Conservation (phyloP, 2,113 vertebrate species). For the Phylloscopus trochiloides region DNA sequence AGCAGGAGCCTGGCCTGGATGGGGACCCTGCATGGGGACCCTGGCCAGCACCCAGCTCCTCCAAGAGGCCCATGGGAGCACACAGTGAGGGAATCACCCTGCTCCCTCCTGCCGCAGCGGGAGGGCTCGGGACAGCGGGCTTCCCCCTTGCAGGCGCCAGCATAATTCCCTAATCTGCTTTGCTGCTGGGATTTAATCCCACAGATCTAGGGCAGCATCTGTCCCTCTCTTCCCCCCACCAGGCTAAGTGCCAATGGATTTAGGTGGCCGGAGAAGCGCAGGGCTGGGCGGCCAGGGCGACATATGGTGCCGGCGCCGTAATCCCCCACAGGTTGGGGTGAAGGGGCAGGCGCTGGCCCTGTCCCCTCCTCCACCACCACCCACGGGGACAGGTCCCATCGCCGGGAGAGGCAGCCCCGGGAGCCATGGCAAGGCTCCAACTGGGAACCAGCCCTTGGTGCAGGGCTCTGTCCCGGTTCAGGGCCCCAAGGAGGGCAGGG, state of each 20-base stretch:
- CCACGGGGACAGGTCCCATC: accelerated
- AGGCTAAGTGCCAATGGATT: neutral
- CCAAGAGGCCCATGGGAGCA: accelerated
- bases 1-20: neutral
- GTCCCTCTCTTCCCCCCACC: constrained; percentile 47
- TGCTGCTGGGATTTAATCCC: constrained; percentile 72
- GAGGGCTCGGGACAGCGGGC: neutral
- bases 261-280: neutral
- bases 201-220: constrained; percentile 76
- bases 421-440: neutral
- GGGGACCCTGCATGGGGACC: accelerated
- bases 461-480: neutral
- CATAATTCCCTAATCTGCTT: constrained; percentile 75
- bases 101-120: neutral
- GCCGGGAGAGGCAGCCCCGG: accelerated
- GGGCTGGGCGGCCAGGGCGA: neutral
- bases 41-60: neutral
- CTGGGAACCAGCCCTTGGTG: accelerated
- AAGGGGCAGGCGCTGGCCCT: neutral
- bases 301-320: neutral
- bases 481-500: neutral
- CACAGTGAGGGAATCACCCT: neutral
- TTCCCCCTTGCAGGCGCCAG: constrained; percentile 43
- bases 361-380: neutral
- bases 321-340: neutral